phyloP scores from a whole-genome alignment of 2,113 vertebrate species.

The Nematolebias whitei region DNA sequence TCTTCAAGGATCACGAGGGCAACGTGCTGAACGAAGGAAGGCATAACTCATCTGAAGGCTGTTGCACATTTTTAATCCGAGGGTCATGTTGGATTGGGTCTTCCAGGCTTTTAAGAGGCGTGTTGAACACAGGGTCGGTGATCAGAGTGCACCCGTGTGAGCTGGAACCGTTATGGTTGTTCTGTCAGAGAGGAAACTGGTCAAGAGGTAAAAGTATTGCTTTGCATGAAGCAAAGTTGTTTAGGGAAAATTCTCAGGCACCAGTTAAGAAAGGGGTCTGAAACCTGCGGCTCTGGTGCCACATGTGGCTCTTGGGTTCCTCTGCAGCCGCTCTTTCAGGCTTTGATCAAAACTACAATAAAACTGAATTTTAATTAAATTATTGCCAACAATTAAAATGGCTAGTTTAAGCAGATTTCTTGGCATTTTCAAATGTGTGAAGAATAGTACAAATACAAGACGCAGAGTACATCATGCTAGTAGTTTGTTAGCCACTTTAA shows the following conservation, averaged over 20 bases:
- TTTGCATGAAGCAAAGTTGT: not conserved
- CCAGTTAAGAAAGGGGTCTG: not conserved
- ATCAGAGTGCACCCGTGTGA: constrained; percentile 43
- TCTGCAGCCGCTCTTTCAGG: too few relatives aligned
- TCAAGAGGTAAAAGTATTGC: not conserved
- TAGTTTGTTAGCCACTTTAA: too few relatives aligned
- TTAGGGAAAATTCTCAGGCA: not conserved
- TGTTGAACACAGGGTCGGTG: constrained; percentile 49
- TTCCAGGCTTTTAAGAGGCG: constrained; percentile 36
- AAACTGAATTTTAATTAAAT: too few relatives aligned
- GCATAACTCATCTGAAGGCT: constrained; percentile 57
- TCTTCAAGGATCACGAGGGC: constrained; percentile 41
- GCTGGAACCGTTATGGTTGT: constrained; percentile 16
- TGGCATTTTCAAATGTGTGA: too few relatives aligned
- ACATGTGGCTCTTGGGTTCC: too few relatives aligned
- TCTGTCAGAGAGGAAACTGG: constrained; percentile 33
- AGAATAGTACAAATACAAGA: too few relatives aligned
- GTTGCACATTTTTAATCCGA: constrained; percentile 38
- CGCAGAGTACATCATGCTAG: too few relatives aligned
- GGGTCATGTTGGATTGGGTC: constrained; percentile 52
- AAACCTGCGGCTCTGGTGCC: too few relatives aligned
- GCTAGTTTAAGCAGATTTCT: too few relatives aligned
- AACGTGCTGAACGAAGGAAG: constrained; percentile 25
- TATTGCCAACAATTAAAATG: too few relatives aligned
- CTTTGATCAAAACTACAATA: too few relatives aligned